Percentiles rank a stretch among this genome's conserved stretches.
These are phyloP conservation scores for Percina caprodes DNA, from an alignment of 2,113 vertebrate species.

Conservation along the genomic window DNA sequence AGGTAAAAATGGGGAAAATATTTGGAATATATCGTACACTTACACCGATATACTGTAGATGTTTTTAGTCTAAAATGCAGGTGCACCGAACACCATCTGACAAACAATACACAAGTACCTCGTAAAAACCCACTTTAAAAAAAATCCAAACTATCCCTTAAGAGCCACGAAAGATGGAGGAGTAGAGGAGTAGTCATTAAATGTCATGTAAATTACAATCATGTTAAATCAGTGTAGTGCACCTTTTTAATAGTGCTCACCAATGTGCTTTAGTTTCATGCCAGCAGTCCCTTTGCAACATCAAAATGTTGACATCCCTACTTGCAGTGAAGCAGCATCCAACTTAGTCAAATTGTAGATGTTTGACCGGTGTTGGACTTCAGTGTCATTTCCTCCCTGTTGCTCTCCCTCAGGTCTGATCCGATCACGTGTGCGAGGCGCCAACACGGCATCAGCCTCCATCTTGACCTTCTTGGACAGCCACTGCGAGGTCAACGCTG, in stretches of 20 bases:
- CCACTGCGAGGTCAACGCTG: constrained; percentile 96
- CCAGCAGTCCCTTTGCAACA: not conserved
- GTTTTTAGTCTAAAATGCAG: too few relatives aligned
- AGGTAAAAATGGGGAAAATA: too few relatives aligned
- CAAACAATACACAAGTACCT: too few relatives aligned
- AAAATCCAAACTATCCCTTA: too few relatives aligned
- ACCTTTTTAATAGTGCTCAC: not conserved
- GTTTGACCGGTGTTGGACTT: not conserved
- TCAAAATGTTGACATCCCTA: not conserved
- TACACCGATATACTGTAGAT: too few relatives aligned
- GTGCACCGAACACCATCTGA: too few relatives aligned
- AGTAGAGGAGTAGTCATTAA: not conserved
- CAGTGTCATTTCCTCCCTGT: not conserved
- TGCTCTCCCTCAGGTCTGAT: constrained; percentile 89
- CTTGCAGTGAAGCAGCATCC: not conserved
- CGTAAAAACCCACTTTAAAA: too few relatives aligned
- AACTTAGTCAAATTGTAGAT: not conserved
- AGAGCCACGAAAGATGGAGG: not conserved
- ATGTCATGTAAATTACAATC: too few relatives aligned
- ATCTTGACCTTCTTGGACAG: constrained; percentile 97
- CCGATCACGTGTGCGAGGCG: constrained; percentile 95
- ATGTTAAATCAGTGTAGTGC: not conserved
- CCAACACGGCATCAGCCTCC: constrained; percentile 88
- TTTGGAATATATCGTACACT: too few relatives aligned
- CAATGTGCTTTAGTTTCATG: not conserved